These are phyloP conservation scores for Coluber constrictor DNA, from an alignment of 2,797 vertebrate species.

Conservation along the genomic window DNA sequence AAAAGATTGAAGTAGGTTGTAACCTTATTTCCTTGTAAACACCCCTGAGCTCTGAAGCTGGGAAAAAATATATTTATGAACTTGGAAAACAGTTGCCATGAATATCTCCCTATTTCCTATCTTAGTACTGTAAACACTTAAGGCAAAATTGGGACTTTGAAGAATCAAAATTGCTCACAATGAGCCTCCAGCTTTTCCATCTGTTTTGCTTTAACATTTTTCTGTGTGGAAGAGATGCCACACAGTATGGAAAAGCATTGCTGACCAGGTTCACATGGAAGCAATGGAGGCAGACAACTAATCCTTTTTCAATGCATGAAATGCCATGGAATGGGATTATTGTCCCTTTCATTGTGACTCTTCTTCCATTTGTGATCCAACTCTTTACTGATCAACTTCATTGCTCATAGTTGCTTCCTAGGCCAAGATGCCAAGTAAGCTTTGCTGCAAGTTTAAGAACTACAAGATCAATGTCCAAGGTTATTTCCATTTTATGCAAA, in stretches of 20 bases:
- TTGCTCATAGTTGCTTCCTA: neutral
- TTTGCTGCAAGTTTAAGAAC: neutral
- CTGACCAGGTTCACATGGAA: neutral
- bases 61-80: neutral
- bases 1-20: neutral
- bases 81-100: neutral
- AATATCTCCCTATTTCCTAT: neutral
- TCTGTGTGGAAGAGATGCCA: neutral
- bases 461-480: neutral
- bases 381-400: neutral
- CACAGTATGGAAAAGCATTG: neutral
- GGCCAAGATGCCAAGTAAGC: neutral
- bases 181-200: neutral
- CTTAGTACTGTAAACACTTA: neutral
- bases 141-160: neutral
- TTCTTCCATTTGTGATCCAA: neutral
- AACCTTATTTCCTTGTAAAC: neutral
- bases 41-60: neutral
- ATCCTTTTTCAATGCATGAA: neutral
- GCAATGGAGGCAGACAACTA: neutral
- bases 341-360: neutral
- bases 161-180: neutral
- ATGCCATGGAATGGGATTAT: neutral
- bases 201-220: neutral
- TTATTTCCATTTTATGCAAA: neutral